Percentiles rank a stretch among this genome's conserved stretches.
Evolutionary conservation across 1,140 invertebrate species (phyloP).

Genomic region (Ruditapes philippinarum): DNA sequence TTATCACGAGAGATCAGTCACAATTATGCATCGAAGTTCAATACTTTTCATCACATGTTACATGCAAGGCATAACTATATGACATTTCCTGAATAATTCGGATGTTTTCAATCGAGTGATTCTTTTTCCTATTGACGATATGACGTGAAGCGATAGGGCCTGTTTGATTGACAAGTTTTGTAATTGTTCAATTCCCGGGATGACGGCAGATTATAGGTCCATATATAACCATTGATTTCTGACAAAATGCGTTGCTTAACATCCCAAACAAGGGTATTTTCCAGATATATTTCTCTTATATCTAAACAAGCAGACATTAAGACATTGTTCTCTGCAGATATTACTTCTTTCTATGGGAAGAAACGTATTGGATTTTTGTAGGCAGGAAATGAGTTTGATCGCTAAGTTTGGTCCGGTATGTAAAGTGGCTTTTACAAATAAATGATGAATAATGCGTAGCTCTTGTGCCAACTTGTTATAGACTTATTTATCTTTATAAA

Average conservation of each 20-base stretch:
- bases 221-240: constrained; percentile 60
- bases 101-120: constrained; percentile 26
- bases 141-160: constrained; percentile 30
- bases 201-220: constrained; percentile 33
- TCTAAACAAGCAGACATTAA: constrained; percentile 19
- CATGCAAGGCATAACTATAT: not conserved
- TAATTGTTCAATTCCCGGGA: constrained; percentile 55
- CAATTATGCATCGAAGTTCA: not conserved
- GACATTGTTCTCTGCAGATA: constrained; percentile 7
- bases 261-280: constrained; percentile 25
- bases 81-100: not conserved
- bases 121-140: not conserved
- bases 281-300: constrained; percentile 14
- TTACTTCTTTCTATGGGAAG: constrained; percentile 14
- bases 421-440: constrained; percentile 38
- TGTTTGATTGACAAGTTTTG: constrained; percentile 51
- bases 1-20: not conserved
- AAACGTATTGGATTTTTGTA: constrained; percentile 24
- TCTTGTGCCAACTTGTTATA: not conserved
- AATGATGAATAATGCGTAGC: constrained; percentile 5
- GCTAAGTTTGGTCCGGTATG: not conserved
- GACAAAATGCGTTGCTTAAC: constrained; percentile 12
- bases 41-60: constrained; percentile 18
- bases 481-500: not conserved
- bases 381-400: constrained; percentile 13